Evolutionary conservation across 2,113 vertebrate species (phyloP), one percentile per base, ranked within the genome.

Genomic region (Sylvietta virens): DNA sequence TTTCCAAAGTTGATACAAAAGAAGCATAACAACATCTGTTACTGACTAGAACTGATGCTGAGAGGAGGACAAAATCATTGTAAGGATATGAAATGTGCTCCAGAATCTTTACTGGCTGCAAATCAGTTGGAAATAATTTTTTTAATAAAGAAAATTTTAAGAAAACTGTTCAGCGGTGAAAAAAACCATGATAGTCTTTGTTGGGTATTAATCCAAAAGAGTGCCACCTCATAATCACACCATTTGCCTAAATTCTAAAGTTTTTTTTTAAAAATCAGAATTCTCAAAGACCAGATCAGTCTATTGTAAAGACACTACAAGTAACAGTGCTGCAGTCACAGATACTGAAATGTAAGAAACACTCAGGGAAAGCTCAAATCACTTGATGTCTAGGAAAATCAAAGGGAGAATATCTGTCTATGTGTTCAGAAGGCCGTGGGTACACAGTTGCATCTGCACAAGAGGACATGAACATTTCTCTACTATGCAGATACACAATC

Each of bases 1-100:
- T 95, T 88, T 93, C 54, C 56, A 81, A 93, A 83, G 71, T 31
- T 88, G 86, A 93, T 90, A 73, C 54, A 74, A 90, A 86, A 70
- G 62, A 82, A 94, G 72, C 77, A 80, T 35, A 90, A 53, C 70
- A 90, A 94, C 87, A 94, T 86, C 85, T 95, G 88, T 95, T 88
- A 66, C 71, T 81, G 67, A n/a, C n/a, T 64, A 86, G 26, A 72
- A 42, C n/a, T 73, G 69, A 37, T 47, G 37, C 26, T 58, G 51
- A 81, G 56, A 73, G 23, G 3, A 86, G 21, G 42, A 82, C 19
- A 44, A 42, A 94, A 70, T 17, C 0, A 1, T 24, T 35, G 13
- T 60, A 69, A 28, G 23, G 13, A n/a, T 64, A 6, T 54, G 22
- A 62, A 90, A 85, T 10, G 44, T 37, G 6, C 27, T 76, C 12